phyloP scores from a whole-genome alignment of 1,140 invertebrate genomes.

The Drosophila nigrodunni region DNA sequence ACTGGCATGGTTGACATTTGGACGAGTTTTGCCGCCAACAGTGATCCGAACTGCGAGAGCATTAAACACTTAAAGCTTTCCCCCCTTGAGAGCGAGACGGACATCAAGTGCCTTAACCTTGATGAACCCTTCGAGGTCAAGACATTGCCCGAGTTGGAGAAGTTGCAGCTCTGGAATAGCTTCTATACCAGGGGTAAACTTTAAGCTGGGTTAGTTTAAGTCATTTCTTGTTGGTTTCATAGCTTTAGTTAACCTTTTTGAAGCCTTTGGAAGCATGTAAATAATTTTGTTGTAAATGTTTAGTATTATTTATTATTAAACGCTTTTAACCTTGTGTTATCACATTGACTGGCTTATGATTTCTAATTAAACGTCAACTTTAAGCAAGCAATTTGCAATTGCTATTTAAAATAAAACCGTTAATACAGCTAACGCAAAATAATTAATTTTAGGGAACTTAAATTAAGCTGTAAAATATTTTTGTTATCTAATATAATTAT shows the following conservation, averaged over 20 bases:
- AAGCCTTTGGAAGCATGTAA: conserved; percentile 39
- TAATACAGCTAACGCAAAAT: neutral
- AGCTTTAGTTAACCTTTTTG: conserved; percentile 57
- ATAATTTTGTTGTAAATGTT: conserved; percentile 39
- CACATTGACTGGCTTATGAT: conserved; percentile 12
- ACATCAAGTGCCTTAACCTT: conserved; percentile 84
- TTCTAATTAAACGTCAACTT: neutral
- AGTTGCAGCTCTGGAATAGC: conserved; percentile 84
- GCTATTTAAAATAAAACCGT: neutral
- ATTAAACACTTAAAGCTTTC: conserved; percentile 69
- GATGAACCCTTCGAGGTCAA: conserved; percentile 70
- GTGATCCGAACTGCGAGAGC: conserved; percentile 78
- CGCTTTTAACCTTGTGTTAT: neutral
- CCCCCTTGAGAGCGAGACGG: conserved; percentile 61
- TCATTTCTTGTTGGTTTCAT: conserved; percentile 28
- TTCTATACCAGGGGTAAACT: conserved; percentile 63
- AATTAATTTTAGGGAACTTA: too few species aligned
- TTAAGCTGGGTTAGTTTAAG: conserved; percentile 19
- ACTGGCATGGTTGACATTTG: conserved; percentile 85
- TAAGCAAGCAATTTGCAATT: neutral
- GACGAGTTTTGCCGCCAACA: conserved; percentile 84
- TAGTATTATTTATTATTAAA: conserved; percentile 22
- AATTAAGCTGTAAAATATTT: too few species aligned
- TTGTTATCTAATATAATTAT: too few species aligned
- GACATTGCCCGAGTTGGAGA: conserved; percentile 81